phyloP scores from a whole-genome alignment of 2,888 invertebrate species.

The Lysandra bellargus region DNA sequence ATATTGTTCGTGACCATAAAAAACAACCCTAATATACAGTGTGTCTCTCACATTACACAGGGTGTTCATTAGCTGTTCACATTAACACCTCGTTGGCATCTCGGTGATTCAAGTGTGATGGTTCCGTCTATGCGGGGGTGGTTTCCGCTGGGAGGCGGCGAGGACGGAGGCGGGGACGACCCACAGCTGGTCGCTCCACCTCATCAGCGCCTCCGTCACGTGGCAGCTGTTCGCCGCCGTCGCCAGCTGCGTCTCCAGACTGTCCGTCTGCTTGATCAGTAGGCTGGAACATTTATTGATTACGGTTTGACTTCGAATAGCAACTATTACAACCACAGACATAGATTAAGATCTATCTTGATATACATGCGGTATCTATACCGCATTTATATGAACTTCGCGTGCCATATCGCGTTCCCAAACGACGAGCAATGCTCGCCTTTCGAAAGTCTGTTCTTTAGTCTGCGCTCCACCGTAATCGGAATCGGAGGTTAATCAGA shows the following conservation, averaged over 20 bases:
- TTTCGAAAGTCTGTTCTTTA: too few species aligned
- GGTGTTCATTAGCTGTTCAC: not conserved
- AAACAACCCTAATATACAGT: not conserved
- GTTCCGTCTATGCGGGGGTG: conserved; percentile 57
- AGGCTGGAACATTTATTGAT: conserved; percentile 62
- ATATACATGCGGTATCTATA: too few species aligned
- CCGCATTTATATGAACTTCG: too few species aligned
- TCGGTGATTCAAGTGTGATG: conserved; percentile 57
- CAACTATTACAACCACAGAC: not conserved
- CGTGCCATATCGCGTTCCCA: too few species aligned
- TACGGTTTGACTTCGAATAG: too few species aligned
- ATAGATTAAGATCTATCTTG: too few species aligned
- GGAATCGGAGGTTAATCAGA: too few species aligned
- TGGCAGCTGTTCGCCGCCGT: conserved; percentile 94
- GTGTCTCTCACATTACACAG: not conserved
- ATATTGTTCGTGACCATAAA: not conserved
- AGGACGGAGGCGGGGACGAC: conserved; percentile 86
- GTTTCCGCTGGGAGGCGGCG: conserved; percentile 79
- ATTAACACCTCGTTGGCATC: not conserved
- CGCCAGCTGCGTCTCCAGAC: conserved; percentile 86
- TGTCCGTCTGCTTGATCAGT: conserved; percentile 82
- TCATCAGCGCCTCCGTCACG: conserved; percentile 91
- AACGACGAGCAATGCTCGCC: too few species aligned
- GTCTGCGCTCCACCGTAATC: too few species aligned
- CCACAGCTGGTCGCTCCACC: conserved; percentile 89